A percentile compares a stretch with the other conserved stretches of the same genome.
phyloP scores from a whole-genome alignment of 1,140 invertebrate species.

The Achroia grisella region DNA sequence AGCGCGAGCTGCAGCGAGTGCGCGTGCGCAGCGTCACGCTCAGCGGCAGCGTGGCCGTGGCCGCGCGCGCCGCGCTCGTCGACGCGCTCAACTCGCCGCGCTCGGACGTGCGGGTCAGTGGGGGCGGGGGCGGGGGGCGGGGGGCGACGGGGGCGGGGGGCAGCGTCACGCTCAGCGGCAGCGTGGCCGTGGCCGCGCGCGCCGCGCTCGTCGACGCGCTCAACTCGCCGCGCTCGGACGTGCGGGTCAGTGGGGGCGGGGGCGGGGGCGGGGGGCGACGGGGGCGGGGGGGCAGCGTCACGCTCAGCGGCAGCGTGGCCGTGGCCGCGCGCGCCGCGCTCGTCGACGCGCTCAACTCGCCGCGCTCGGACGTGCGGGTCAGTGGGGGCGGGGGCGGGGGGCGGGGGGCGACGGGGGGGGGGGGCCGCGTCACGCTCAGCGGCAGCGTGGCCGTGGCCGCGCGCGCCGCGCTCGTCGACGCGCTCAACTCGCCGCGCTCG shows the following conservation, averaged over 20 bases:
- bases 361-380: conserved; percentile 70
- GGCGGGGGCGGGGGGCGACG: conserved; percentile 75
- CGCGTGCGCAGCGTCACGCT: conserved; percentile 77
- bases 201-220: conserved; percentile 81
- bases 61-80: conserved; percentile 77
- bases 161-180: conserved; percentile 81
- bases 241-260: no score
- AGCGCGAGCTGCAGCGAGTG: conserved; percentile 73
- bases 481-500: conserved; percentile 84
- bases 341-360: conserved; percentile 83
- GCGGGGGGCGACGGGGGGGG: conserved; percentile 63
- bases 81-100: conserved; percentile 81
- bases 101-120: conserved; percentile 65
- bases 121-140: no score
- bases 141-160: conserved; percentile 73
- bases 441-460: conserved; percentile 79
- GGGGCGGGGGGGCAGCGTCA: conserved; percentile 64
- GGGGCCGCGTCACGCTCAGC: conserved; percentile 78
- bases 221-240: conserved; percentile 76
- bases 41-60: conserved; percentile 79
- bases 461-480: conserved; percentile 77
- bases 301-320: conserved; percentile 81
- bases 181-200: conserved; percentile 76
- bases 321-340: conserved; percentile 77
- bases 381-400: conserved; percentile 80